Base-by-base conservation (phyloP, 2,797 vertebrate genomes). In the Anisognathus igniventris region DNA sequence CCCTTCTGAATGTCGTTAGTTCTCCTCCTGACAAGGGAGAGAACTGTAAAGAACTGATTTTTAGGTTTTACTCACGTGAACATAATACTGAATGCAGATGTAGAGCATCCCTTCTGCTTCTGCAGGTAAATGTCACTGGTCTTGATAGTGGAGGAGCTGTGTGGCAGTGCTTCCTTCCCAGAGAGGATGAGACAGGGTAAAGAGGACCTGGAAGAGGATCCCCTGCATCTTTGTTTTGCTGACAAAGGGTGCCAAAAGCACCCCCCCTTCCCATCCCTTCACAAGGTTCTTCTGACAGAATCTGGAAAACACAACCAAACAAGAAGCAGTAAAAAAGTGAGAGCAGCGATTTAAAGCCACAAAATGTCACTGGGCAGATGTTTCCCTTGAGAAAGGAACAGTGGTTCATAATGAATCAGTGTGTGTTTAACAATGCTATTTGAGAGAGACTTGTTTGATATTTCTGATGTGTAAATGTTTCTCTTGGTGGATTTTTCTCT, bases 221-320 rank as follows among this genome's bases (percentile, higher is more conserved):
- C 21, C 81, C 39, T 74, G 35, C 10, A 20, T 17, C 23, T 75
- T 66, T 44, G 25, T 78, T 58, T 83, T 82, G 12, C 54, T 76
- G 48, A 39, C 10, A 71, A 25, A 85, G 25, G 17, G 14, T 86
- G 51, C 51, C 75, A 12, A 61, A 89, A 86, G 35, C 54, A 3
- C 5, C 2, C 3, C 12, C 9, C 7, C 4, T 47, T 25, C 23
- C 17, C 4, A 12, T 1, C 3, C 12, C 1, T 67, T 77, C 61
- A 31, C 20, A 35, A 45, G 17, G 1, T 50, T 28, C 5, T 87
- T 87, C 35, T 54, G 40, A 40, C 31, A 79, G 47, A 76, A 56
- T 53, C 20, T 71, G 35, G 27, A 53, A 51, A 68, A 76, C 28
- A 2, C 14, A 45, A 44, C 7, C 10, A 22, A 51, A 8, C 10